Conservation (phyloP, 2,797 vertebrate genomes). For the Taeniopygia guttata region DNA sequence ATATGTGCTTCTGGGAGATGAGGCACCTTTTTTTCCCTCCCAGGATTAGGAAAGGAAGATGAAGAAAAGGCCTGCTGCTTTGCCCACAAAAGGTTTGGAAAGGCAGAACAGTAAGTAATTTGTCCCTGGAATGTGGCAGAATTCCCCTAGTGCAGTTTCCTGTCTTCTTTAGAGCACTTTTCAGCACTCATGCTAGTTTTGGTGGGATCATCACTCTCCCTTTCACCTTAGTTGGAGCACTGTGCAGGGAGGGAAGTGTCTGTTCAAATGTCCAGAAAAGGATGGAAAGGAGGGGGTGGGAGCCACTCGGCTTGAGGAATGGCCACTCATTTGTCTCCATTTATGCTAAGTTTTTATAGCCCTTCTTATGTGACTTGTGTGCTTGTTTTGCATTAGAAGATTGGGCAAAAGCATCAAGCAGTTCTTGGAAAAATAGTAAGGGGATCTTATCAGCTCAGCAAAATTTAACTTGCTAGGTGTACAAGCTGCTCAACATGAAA, state of each 20-base stretch:
- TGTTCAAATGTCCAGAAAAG: neutral
- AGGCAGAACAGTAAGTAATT: neutral
- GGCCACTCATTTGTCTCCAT: neutral
- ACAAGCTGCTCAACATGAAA: neutral
- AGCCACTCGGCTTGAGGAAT: neutral
- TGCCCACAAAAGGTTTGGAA: neutral
- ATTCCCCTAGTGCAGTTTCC: neutral
- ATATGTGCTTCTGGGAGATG: accelerated
- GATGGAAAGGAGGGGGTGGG: neutral
- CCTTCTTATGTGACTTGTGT: neutral
- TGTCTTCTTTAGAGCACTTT: neutral
- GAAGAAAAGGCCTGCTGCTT: neutral
- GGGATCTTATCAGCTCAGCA: neutral
- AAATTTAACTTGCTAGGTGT: neutral
- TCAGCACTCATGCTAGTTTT: neutral
- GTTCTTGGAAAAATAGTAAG: neutral
- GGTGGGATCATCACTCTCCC: neutral
- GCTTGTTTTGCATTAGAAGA: neutral
- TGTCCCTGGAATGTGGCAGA: neutral
- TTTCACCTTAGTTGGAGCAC: neutral
- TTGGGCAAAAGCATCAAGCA: neutral
- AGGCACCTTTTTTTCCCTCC: neutral
- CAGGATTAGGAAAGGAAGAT: neutral
- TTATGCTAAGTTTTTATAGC: neutral
- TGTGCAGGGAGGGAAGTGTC: neutral